A percentile compares a stretch with the other conserved stretches of the same genome.
These are phyloP conservation scores for Petrolisthes manimaculis DNA, from an alignment of 2,888 invertebrate species.

Conservation along the genomic window DNA sequence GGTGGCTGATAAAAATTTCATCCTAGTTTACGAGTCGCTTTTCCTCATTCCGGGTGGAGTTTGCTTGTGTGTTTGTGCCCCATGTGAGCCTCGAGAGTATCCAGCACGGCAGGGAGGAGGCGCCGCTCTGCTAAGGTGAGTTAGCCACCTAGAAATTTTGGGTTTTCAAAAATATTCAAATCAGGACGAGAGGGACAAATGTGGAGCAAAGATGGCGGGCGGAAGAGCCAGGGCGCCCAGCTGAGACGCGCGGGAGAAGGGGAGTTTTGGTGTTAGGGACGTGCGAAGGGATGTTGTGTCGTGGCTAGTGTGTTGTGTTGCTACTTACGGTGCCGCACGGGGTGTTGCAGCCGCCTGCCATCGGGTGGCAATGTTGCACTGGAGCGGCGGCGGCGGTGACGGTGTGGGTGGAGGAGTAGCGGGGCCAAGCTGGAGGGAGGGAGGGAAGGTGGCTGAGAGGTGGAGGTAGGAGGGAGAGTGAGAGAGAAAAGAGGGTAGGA, in stretches of 20 bases:
- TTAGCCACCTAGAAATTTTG: slow-evolving; percentile 44
- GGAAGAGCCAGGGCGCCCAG: slow-evolving; percentile 54
- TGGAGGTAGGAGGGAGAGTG: no score
- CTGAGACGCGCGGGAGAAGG: slow-evolving; percentile 53
- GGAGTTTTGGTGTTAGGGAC: slow-evolving; percentile 33
- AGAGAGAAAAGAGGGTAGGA: no score
- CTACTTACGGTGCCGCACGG: slow-evolving; percentile 15
- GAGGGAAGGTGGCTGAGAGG: no score
- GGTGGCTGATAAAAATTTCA: slow-evolving; percentile 62
- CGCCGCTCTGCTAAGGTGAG: slow-evolving; percentile 49
- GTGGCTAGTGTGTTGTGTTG: neutral
- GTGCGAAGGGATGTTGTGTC: slow-evolving; percentile 6
- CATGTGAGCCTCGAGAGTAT: slow-evolving; percentile 36
- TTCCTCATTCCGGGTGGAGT: slow-evolving; percentile 46
- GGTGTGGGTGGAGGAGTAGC: neutral
- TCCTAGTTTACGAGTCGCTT: slow-evolving; percentile 58
- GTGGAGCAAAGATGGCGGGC: slow-evolving; percentile 62
- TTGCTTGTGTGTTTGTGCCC: slow-evolving; percentile 48
- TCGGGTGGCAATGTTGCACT: neutral
- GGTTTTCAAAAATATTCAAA: slow-evolving; percentile 62
- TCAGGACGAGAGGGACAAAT: slow-evolving; percentile 59
- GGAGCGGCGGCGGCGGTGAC: neutral
- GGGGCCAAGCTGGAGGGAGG: no score
- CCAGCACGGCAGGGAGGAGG: slow-evolving; percentile 34
- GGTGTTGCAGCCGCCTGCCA: slow-evolving; percentile 2